Evolutionary conservation across 2,113 vertebrate genomes (phyloP).

Genomic region (Cynoglossus semilaevis): DNA sequence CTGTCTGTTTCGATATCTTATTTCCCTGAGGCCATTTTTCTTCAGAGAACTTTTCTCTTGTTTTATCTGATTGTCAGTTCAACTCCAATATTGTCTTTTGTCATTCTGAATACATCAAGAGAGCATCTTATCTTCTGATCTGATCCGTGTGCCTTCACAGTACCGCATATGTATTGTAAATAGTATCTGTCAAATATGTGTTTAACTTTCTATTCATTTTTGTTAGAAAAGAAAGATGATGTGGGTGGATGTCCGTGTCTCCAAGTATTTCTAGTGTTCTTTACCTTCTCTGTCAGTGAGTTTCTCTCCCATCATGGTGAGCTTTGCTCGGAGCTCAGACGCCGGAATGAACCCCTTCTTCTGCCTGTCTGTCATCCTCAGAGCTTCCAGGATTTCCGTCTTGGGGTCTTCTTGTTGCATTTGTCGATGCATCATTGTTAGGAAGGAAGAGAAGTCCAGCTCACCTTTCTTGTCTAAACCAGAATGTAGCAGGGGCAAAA

Average conservation of each 20-base stretch:
- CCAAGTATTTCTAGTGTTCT: background rate
- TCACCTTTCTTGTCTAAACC: conserved; percentile 79
- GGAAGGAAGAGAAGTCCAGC: conserved; percentile 94
- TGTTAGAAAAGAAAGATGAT: background rate
- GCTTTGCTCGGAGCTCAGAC: conserved; percentile 85
- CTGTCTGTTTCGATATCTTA: too few relatives aligned
- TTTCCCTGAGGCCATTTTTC: too few relatives aligned
- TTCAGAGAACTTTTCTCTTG: too few relatives aligned
- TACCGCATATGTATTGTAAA: too few relatives aligned
- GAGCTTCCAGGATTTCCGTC: conserved; percentile 85
- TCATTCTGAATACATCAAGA: too few relatives aligned
- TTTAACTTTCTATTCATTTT: too few relatives aligned
- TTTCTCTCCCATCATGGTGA: conserved; percentile 88
- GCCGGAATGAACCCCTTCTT: conserved; percentile 82
- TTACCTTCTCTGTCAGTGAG: conserved; percentile 89
- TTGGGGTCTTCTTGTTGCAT: conserved; percentile 89
- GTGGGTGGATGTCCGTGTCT: background rate
- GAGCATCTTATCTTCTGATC: too few relatives aligned
- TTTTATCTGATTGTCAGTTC: too few relatives aligned
- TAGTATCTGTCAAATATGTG: too few relatives aligned
- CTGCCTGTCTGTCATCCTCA: conserved; percentile 90
- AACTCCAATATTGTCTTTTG: too few relatives aligned
- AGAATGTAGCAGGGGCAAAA: background rate
- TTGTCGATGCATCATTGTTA: conserved; percentile 91
- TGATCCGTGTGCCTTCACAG: too few relatives aligned